These are phyloP conservation scores for Phrynocephalus guinanensis DNA, from an alignment of 2,797 vertebrate genomes.

Conservation along the genomic window DNA sequence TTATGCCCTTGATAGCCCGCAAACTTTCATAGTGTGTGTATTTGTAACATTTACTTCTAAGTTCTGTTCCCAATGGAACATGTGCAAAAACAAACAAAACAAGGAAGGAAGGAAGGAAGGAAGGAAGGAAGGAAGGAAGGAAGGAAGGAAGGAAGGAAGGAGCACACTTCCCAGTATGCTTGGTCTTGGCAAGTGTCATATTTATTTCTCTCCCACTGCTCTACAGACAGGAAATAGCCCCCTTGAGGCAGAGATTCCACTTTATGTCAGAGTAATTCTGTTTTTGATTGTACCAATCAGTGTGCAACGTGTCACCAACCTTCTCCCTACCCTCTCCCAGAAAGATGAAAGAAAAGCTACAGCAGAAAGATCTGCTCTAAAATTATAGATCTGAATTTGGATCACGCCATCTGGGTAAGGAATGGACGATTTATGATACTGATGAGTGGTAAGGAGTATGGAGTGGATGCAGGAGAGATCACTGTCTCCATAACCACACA, in stretches of 20 bases:
- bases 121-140: too few species aligned
- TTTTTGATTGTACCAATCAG: not conserved
- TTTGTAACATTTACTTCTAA: not conserved
- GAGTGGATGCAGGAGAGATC: not conserved
- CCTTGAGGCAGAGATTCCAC: not conserved
- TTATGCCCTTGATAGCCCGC: too few species aligned
- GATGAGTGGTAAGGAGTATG: too few species aligned
- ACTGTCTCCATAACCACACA: not conserved
- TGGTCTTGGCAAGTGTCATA: not conserved
- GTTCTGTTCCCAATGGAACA: not conserved
- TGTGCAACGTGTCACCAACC: not conserved
- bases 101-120: too few species aligned
- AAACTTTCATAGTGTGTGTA: too few species aligned
- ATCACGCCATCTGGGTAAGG: not conserved
- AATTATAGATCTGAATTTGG: not conserved
- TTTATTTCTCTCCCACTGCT: not conserved
- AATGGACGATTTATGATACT: not conserved
- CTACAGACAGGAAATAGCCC: not conserved
- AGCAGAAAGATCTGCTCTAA: not conserved
- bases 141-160: too few species aligned
- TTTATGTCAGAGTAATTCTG: not conserved
- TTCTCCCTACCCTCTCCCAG: not conserved
- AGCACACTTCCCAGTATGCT: not conserved
- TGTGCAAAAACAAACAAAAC: not conserved
- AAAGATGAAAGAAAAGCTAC: not conserved